phyloP scores from a whole-genome alignment of 92 coral and sea anemone genomes.

The Pocillopora meandrina region DNA sequence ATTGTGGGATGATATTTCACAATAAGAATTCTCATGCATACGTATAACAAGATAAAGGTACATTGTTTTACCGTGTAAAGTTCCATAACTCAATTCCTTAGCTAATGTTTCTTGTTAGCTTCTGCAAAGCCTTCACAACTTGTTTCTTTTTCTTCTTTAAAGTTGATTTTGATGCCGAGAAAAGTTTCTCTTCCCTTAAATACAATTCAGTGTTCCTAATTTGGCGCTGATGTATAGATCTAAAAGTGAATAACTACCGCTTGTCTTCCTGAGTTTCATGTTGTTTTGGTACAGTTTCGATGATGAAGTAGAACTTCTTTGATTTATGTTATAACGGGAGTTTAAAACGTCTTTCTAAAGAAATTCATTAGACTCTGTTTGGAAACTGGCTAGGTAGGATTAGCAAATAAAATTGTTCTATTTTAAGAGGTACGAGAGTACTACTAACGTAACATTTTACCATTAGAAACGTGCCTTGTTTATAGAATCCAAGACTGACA shows the following conservation, averaged over 20 bases:
- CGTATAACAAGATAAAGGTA: no score
- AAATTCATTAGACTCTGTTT: no score
- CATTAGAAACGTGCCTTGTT: no score
- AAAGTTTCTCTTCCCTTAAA: background rate
- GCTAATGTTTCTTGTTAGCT: background rate
- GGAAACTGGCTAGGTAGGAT: no score
- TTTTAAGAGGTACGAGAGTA: no score
- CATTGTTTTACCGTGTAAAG: background rate
- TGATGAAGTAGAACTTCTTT: background rate
- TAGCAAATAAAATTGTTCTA: no score
- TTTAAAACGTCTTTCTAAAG: no score
- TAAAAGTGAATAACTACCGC: background rate
- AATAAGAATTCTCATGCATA: no score
- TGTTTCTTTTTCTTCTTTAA: background rate
- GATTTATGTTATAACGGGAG: background rate
- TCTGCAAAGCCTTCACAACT: background rate
- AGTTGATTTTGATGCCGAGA: background rate
- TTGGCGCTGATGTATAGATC: background rate
- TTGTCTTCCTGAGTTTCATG: background rate
- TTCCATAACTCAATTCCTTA: conserved; percentile 6
- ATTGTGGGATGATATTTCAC: no score
- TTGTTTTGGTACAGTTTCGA: background rate
- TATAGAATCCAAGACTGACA: no score
- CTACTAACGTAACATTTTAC: no score
- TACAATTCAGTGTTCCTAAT: conserved; percentile 6